These are phyloP conservation scores for Urechis unicinctus DNA, from an alignment of 2,888 invertebrate species.

Conservation along the genomic window DNA sequence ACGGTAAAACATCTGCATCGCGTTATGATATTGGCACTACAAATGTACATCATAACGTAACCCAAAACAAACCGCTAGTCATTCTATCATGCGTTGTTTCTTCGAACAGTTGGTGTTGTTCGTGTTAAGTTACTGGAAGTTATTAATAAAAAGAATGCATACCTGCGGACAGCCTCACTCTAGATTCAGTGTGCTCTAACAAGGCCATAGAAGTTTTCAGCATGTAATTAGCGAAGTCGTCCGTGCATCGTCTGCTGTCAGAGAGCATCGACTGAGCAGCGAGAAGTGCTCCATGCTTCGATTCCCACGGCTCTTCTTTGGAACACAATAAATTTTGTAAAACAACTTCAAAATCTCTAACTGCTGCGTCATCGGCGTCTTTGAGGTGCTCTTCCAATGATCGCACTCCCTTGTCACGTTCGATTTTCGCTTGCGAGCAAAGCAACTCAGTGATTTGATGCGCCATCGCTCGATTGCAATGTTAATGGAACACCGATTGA, in stretches of 20 bases:
- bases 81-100: too few species aligned
- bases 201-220: conserved; percentile 24
- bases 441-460: too few species aligned
- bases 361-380: conserved; percentile 11
- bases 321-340: conserved; percentile 27
- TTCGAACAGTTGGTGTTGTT: too few species aligned
- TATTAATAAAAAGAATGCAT: conserved; percentile 4
- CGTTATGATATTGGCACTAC: too few species aligned
- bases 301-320: conserved; percentile 46
- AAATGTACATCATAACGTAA: too few species aligned
- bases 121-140: too few species aligned
- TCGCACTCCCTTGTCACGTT: conserved; percentile 42
- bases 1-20: too few species aligned
- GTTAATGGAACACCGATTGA: too few species aligned
- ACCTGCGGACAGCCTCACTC: conserved; percentile 53
- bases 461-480: too few species aligned
- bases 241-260: conserved; percentile 23
- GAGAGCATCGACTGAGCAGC: conserved; percentile 45
- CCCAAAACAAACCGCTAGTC: too few species aligned
- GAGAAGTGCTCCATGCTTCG: conserved; percentile 50
- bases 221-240: conserved; percentile 28
- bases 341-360: conserved; percentile 26
- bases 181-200: conserved; percentile 50
- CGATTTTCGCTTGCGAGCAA: conserved; percentile 39
- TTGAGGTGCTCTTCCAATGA: conserved; percentile 24